Percentiles rank a stretch among this genome's conserved stretches.
These are phyloP conservation scores for Graptemys geographica DNA, from an alignment of 2,797 vertebrate species.

Conservation along the genomic window DNA sequence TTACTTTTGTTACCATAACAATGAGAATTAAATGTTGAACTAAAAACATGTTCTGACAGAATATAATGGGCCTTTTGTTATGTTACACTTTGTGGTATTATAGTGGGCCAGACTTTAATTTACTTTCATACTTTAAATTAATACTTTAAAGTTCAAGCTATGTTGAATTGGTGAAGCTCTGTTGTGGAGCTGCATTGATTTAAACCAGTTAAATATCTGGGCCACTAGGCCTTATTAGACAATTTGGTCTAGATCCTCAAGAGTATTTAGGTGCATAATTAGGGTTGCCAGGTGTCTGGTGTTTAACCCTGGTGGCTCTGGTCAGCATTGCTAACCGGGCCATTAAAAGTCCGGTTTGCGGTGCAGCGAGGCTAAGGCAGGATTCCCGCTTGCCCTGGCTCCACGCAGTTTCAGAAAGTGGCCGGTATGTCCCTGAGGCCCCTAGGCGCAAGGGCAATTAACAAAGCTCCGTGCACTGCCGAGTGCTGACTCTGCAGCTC, in stretches of 20 bases:
- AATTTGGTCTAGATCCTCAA: background rate
- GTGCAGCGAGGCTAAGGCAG: no score
- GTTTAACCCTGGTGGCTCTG: no score
- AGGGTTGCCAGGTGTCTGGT: no score
- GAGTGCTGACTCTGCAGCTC: no score
- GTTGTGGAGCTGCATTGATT: background rate
- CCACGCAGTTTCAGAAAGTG: no score
- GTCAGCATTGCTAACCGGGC: no score
- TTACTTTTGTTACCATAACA: background rate
- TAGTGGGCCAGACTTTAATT: background rate
- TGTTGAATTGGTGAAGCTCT: background rate
- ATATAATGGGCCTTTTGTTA: background rate
- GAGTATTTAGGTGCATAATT: background rate
- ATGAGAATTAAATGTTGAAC: background rate
- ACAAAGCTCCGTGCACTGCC: no score
- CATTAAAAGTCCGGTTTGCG: no score
- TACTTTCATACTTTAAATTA: background rate
- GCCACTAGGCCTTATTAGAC: background rate
- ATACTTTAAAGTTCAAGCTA: background rate
- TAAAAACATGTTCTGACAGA: background rate
- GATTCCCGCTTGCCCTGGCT: no score
- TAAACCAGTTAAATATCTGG: background rate
- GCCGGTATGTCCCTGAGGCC: no score
- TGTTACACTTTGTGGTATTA: background rate
- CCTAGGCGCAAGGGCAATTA: no score